Base-by-base conservation (phyloP, 2,113 vertebrate genomes). In the Dromas ardeola region DNA sequence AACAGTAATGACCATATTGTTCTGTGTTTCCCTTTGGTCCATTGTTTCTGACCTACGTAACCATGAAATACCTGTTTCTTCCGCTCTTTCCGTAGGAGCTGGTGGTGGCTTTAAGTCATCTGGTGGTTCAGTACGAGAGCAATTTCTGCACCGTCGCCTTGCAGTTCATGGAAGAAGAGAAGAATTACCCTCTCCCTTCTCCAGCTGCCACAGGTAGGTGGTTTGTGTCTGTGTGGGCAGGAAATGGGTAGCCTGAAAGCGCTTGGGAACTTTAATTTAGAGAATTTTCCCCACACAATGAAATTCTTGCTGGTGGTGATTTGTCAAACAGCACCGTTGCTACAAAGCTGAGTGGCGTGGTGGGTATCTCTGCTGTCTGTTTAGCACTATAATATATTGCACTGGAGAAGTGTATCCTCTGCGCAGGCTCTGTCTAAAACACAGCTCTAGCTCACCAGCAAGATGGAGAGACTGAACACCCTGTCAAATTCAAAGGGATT, bases 111-210 rank as follows among this genome's bases (percentile, higher is more conserved):
- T 98, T 99, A 82, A 99, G 99, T 98, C 99, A 99, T 95, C 98
- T 99, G 13, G 99, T 99, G 55, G 99, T 99, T 52, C 99, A 99
- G 80, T 99, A 99, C 2, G 99, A 99, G 95, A 99, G 99, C 97
- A 99, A 99, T 86, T 99, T 99, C 98, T 99, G 99, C 92, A 99
- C 99, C 0, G 99, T 99, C 25, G 99, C 99, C 45, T 97, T 99
- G 84, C 99, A 99, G 97, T 99, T 99, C 96, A 99, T 99, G 95
- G 99, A 99, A 40, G 99, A 99, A 94, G 99, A 99, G 95, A 99
- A 99, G 98, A 99, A 99, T 98, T 99, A 99, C 86, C 98, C 98
- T 1, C 97, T 99, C 18, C 98, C 98, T 3, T 99, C 99, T 10
- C 99, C 99, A 7, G 99, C 99, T 47, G 97, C 98, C 55, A 78